Percentiles rank a stretch among this genome's conserved stretches.
Conservation (phyloP, 2,113 vertebrate genomes). For the Daphoenositta chrysoptera region DNA sequence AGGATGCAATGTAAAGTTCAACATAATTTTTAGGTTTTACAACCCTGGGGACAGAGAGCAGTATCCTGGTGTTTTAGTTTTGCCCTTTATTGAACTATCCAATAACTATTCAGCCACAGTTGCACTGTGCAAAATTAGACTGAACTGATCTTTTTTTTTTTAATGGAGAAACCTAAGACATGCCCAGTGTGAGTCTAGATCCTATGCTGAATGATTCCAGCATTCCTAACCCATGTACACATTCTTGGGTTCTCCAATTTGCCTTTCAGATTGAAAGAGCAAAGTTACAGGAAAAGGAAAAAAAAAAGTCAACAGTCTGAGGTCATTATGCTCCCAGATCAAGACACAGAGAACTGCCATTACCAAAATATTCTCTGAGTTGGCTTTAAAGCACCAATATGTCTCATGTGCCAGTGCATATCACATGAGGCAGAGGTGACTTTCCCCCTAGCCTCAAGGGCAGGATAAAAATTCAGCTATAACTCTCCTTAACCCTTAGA, state of each 20-base stretch:
- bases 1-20: not conserved
- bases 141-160: not conserved
- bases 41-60: not conserved
- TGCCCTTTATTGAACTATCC: not conserved
- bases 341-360: not conserved
- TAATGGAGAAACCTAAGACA: not conserved
- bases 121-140: not conserved
- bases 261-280: not conserved
- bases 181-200: not conserved
- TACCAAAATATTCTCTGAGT: not conserved
- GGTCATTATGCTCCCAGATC: not conserved
- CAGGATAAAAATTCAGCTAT: not conserved
- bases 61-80: not conserved
- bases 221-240: not conserved
- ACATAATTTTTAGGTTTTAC: not conserved
- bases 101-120: not conserved
- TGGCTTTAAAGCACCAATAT: not conserved
- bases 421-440: not conserved
- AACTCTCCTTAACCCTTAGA: not conserved
- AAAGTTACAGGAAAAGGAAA: not conserved
- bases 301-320: not conserved
- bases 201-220: not conserved
- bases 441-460: not conserved
- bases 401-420: not conserved
- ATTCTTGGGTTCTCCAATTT: not conserved